These are phyloP conservation scores for Tetranychus piercei DNA, from an alignment of 2,888 invertebrate species.

Conservation along the genomic window DNA sequence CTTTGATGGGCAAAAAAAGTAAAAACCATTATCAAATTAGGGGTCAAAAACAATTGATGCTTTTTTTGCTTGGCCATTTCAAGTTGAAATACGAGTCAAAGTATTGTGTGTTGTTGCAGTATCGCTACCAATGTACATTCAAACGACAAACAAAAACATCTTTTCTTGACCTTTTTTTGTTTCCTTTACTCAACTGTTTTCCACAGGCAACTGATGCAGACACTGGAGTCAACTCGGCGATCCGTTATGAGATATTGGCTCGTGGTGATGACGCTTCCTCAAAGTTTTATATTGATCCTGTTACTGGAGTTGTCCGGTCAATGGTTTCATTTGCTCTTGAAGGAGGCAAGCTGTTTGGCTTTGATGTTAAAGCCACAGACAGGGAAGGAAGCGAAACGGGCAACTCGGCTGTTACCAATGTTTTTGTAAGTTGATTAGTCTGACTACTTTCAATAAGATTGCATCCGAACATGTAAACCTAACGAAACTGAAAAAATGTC, in stretches of 20 bases:
- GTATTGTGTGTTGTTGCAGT: too few species aligned
- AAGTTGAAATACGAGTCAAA: too few species aligned
- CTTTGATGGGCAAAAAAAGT: too few species aligned
- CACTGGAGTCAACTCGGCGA: conserved; percentile 52
- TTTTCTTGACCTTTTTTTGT: not conserved
- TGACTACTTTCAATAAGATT: too few species aligned
- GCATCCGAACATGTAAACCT: too few species aligned
- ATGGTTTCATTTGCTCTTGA: conserved; percentile 49
- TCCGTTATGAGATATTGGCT: conserved; percentile 54
- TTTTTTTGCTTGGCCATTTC: too few species aligned
- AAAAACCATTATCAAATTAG: too few species aligned
- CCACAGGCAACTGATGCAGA: conserved; percentile 49
- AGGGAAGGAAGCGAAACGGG: conserved; percentile 60
- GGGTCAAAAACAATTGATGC: too few species aligned
- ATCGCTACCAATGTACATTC: too few species aligned
- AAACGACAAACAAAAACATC: too few species aligned
- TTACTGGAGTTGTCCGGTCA: conserved; percentile 54
- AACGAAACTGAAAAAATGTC: not conserved
- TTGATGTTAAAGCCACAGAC: conserved; percentile 72
- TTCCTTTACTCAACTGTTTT: not conserved
- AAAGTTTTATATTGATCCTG: conserved; percentile 56
- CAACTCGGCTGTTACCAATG: conserved; percentile 60
- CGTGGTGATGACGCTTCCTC: conserved; percentile 47
- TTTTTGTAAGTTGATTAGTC: conserved; percentile 44
- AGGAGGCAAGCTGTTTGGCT: conserved; percentile 58